Base-by-base conservation (phyloP, 2,888 invertebrate genomes). In the Himalopsyche japonica region DNA sequence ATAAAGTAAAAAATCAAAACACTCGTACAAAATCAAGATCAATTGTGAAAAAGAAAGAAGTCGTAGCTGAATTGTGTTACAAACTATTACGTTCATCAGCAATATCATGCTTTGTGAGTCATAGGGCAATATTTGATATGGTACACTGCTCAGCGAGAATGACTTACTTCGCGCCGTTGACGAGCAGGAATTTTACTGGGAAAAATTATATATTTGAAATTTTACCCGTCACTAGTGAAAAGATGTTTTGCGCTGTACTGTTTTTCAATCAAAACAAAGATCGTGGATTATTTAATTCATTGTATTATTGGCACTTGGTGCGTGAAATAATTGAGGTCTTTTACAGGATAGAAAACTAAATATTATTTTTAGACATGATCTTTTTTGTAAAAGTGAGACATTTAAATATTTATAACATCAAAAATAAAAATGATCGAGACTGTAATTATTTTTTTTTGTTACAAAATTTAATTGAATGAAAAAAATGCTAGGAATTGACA, bases 101-200 rank as follows among this genome's bases (percentile, higher is more conserved):
- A 20, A 5, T 15, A 57, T 57, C 20, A 15, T 24, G 20, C 6
- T 57, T 83, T 34, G 64, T 80, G 83, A 83, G 76, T 83, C 83
- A 83, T 83, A 83, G 80, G 79, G 80, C 83, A 83, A 83, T 79
- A 76, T 83, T 76, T 79, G 83, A 80, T 83, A 80, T 79, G 83
- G 83, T 83, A 80, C 83, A 83, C 79, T 76, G 83, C 47, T 48
- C 64, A 30, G 32, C 83, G 79, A 83, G 83, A 83, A 83, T 83
- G 79, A 83, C 79, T 79, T 83, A 83, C 76, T 79, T 83, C 80
- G 83, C 80, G 76, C 76, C 70, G 83, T 34, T 37, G 76, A 83
- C 79, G 83, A 64, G 76, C 43, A 83, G 83, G 80, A 83, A 83
- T 83, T 83, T 57, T 57, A 79, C 83, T 83, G 83, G 20, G 48